Percentiles rank a stretch among this genome's conserved stretches.
phyloP scores from a whole-genome alignment of 2,797 vertebrate genomes.

The Erithacus rubecula region DNA sequence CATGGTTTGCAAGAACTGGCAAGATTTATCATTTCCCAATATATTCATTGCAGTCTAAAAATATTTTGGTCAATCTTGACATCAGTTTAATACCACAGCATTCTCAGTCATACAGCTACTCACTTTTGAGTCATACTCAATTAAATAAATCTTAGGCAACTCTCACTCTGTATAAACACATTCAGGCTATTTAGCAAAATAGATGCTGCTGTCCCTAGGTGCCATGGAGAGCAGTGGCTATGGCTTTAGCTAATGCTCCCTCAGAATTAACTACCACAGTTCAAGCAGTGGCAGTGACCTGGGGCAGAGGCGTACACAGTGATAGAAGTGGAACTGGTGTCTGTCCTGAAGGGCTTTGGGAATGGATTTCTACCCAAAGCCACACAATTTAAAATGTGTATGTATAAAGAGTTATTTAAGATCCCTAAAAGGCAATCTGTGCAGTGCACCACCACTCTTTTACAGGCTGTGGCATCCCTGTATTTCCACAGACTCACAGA shows the following conservation, averaged over 20 bases:
- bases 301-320: neutral
- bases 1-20: neutral
- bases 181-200: neutral
- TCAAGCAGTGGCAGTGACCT: neutral
- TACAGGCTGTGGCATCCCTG: neutral
- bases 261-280: neutral
- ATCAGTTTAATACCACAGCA: neutral
- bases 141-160: slow-evolving; percentile 16
- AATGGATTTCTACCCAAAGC: neutral
- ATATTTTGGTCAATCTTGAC: neutral
- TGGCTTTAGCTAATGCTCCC: neutral
- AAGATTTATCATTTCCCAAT: neutral
- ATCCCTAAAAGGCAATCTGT: neutral
- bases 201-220: neutral
- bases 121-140: neutral
- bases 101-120: neutral
- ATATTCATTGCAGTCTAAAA: neutral
- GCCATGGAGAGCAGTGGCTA: neutral
- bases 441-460: neutral
- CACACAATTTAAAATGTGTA: neutral
- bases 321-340: neutral
- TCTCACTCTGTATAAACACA: slow-evolving; percentile 7
- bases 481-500: neutral
- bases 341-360: neutral
- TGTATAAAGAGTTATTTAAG: neutral